These are phyloP conservation scores for Aratinga solstitialis DNA, from an alignment of 2,797 vertebrate species.

Conservation along the genomic window DNA sequence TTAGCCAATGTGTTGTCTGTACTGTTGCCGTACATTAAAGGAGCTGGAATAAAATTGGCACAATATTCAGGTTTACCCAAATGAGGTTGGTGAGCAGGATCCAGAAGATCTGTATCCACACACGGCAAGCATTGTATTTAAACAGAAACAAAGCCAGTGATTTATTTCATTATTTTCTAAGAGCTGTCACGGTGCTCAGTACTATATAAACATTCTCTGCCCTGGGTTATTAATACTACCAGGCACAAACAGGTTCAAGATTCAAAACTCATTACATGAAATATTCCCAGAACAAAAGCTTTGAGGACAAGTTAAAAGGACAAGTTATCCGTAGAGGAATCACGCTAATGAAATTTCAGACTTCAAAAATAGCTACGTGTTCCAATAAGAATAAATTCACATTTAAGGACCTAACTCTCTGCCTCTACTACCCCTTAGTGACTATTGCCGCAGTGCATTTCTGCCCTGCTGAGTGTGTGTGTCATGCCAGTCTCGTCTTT, in stretches of 20 bases:
- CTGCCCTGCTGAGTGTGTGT: background rate
- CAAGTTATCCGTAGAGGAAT: background rate
- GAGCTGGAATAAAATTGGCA: background rate
- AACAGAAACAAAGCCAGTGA: conserved; percentile 36
- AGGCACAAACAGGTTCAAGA: background rate
- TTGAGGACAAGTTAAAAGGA: conserved; percentile 16
- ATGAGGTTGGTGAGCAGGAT: conserved; percentile 32
- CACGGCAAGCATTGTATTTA: conserved; percentile 26
- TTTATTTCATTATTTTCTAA: conserved; percentile 62
- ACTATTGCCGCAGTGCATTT: background rate
- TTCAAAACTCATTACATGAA: background rate
- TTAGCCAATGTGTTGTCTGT: background rate
- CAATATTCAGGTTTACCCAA: conserved; percentile 31
- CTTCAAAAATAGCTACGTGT: background rate
- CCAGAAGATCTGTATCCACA: conserved; percentile 31
- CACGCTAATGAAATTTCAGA: background rate
- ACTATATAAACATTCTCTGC: conserved; percentile 40
- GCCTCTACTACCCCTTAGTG: background rate
- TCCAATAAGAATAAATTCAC: background rate
- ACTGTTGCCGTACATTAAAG: background rate
- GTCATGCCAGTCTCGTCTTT: background rate
- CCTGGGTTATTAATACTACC: background rate
- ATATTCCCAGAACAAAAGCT: background rate
- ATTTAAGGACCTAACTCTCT: background rate
- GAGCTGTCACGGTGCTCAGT: conserved; percentile 37